Evolutionary conservation across 2,113 vertebrate genomes (phyloP).

Genomic region (Strigops habroptila): DNA sequence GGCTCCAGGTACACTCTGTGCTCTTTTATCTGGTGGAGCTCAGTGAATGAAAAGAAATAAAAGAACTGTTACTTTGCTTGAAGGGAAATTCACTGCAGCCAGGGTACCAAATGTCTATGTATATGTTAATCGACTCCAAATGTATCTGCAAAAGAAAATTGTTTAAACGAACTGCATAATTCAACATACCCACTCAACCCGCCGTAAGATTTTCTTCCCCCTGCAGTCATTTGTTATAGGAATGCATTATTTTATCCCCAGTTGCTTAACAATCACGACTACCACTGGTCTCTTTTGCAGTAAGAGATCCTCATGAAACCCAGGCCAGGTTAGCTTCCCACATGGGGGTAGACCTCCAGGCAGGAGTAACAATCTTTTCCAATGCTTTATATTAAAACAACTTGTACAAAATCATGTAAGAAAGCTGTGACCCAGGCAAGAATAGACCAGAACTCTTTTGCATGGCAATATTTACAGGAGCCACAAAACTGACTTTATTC

Average conservation of each 20-base stretch:
- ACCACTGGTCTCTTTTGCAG: neutral
- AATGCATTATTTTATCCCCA: neutral
- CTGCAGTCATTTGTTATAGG: neutral
- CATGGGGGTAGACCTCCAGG: neutral
- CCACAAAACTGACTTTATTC: neutral
- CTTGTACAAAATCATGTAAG: neutral
- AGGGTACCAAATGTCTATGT: neutral
- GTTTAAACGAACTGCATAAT: neutral
- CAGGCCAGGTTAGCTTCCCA: neutral
- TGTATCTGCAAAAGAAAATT: constrained; percentile 27
- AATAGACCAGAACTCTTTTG: neutral
- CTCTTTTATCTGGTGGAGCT: neutral
- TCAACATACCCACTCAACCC: neutral
- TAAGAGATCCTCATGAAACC: neutral
- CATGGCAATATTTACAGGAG: neutral
- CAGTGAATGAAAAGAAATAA: constrained; percentile 11
- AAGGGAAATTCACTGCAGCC: neutral
- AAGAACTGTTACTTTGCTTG: constrained; percentile 27
- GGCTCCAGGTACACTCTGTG: neutral
- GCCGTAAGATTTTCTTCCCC: neutral
- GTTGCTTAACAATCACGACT: neutral
- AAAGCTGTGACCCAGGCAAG: neutral
- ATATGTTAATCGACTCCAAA: constrained; percentile 25
- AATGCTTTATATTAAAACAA: neutral
- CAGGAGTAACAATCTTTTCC: neutral